A percentile compares a stretch with the other conserved stretches of the same genome.
phyloP scores from a whole-genome alignment of 2,113 vertebrate genomes.

The Crypturellus undulatus region DNA sequence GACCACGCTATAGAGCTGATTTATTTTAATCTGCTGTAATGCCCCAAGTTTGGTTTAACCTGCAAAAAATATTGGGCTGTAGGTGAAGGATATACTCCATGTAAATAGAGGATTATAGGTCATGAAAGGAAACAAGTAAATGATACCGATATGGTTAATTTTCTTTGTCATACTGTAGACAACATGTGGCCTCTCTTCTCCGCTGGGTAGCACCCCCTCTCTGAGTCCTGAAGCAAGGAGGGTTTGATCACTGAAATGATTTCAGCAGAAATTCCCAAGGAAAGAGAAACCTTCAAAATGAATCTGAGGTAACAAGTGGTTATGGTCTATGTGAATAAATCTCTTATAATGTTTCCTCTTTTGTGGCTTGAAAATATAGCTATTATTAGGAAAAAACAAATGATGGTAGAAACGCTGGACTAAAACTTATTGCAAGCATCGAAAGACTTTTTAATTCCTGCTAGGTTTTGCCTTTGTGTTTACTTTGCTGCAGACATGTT shows the following conservation, averaged over 20 bases:
- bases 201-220: neutral
- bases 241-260: slow-evolving; percentile 43
- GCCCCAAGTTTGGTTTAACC: neutral
- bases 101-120: slow-evolving; percentile 36
- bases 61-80: neutral
- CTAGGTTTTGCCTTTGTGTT: neutral
- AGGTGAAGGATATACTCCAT: slow-evolving; percentile 17
- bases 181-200: neutral
- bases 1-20: neutral
- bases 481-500: slow-evolving; percentile 1
- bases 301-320: slow-evolving; percentile 11
- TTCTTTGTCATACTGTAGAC: slow-evolving; percentile 38
- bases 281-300: slow-evolving; percentile 44
- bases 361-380: neutral
- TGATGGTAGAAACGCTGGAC: neutral
- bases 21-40: neutral
- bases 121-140: slow-evolving; percentile 20
- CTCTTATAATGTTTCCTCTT: neutral
- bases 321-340: neutral
- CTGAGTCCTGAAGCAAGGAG: neutral
- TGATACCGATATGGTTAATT: slow-evolving; percentile 49
- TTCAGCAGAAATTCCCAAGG: slow-evolving; percentile 49
- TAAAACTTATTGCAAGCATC: neutral
- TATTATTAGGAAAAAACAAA: neutral
- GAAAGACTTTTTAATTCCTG: neutral